Conservation (phyloP, 2,797 vertebrate genomes). For the Scolopax bukidnonensis region DNA sequence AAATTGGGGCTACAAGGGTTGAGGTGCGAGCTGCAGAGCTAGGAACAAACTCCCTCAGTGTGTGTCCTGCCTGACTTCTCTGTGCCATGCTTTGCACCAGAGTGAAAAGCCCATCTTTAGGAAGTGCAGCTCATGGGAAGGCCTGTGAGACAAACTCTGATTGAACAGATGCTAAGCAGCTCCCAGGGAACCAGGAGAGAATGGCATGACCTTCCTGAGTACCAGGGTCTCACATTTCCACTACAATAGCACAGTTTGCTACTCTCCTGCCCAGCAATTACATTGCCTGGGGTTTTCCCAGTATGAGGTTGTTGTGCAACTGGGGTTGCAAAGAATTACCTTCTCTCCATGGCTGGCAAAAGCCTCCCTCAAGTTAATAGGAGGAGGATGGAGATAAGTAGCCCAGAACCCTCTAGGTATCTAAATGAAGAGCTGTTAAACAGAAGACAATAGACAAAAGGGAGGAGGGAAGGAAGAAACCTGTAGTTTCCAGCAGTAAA, state of each 20-base stretch:
- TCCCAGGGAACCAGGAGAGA: background rate
- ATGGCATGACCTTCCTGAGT: background rate
- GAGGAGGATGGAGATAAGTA: background rate
- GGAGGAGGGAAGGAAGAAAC: background rate
- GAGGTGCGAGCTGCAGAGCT: background rate
- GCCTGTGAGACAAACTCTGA: background rate
- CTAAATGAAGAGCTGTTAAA: background rate
- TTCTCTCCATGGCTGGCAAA: background rate
- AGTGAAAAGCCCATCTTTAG: background rate
- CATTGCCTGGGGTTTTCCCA: background rate
- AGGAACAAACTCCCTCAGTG: background rate
- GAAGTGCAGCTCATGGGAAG: background rate
- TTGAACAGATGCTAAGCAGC: background rate
- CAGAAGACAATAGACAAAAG: background rate
- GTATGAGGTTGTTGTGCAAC: background rate
- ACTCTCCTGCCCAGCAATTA: background rate
- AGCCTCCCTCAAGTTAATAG: background rate
- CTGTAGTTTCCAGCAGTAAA: background rate
- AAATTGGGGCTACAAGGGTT: background rate
- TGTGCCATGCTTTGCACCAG: fast-evolving
- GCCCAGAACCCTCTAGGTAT: background rate
- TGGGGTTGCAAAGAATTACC: background rate
- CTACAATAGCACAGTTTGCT: background rate
- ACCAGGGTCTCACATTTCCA: background rate
- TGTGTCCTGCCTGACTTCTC: background rate